Conservation (phyloP, 2,113 vertebrate genomes). For the Aleadryas rufinucha region DNA sequence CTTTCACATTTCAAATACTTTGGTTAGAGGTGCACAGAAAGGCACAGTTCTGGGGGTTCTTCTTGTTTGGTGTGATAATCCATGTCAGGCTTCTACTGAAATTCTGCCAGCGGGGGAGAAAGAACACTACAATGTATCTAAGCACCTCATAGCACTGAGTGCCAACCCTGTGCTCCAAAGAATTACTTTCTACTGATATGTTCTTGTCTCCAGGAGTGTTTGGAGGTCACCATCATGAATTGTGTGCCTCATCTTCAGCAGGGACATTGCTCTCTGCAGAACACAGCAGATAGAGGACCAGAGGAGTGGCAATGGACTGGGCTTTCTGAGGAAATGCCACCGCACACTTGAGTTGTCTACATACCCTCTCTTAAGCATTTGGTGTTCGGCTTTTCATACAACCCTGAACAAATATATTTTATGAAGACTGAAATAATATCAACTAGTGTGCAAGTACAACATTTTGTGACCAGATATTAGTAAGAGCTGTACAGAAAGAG, state of each 20-base stretch:
- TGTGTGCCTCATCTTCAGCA: neutral
- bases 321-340: neutral
- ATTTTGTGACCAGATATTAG: neutral
- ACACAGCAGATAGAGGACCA: neutral
- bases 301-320: neutral
- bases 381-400: neutral
- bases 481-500: neutral
- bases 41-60: neutral
- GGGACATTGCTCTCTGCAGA: neutral
- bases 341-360: neutral
- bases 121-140: accelerated
- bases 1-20: neutral
- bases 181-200: neutral
- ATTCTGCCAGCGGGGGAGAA: neutral
- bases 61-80: neutral
- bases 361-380: neutral
- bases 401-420: neutral
- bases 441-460: neutral
- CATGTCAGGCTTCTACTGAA: neutral
- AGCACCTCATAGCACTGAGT: accelerated
- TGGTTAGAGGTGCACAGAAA: neutral
- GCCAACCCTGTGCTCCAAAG: accelerated
- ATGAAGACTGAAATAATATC: neutral
- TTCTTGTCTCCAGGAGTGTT: neutral
- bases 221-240: neutral